Evolutionary conservation across 2,888 invertebrate species (phyloP), one percentile per base, ranked within the genome.

Genomic region (Pachycephus smyrnensis): DNA sequence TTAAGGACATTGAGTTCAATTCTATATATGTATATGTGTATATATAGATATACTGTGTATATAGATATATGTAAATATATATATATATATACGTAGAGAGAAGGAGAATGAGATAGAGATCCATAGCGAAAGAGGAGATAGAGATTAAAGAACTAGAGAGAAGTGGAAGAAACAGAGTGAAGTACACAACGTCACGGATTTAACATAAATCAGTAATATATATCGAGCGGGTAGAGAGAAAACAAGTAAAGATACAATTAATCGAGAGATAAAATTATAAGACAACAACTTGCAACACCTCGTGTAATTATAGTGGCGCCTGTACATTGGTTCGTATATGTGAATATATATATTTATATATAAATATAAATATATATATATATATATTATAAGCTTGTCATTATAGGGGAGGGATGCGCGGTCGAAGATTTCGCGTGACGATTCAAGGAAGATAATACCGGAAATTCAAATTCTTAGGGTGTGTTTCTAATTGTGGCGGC

Each of bases 181-280:
- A 33, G 71, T 33, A 77, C 83, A 87, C 83, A 84, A 87, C 82
- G 84, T 83, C 82, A 86, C 81, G 84, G 81, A 83, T 85, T 80
- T 81, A 88, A 89, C 86, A 88, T 82, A 90, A 87, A 86, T 84
- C 83, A 83, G 86, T 86, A 82, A 89, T 89, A 90, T 86, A 87
- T 89, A 92, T 91, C 90, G 90, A 92, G 92, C 92, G 93, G 93
- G 93, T 93, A 93, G 93, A 93, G 93, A 93, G 93, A 91, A 86
- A 80, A 89, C 79, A 88, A 87, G 83, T 80, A 85, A 73, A 76
- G 74, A 73, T 75, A 78, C 76, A 78, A 78, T 78, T 76, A 79
- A 78, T 15, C 78, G 80, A 80, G 71, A 71, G 78, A 78, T 73
- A 73, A 82, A 77, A 82, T 79, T 37, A 79, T 82, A 79, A 79